A percentile compares a stretch with the other conserved stretches of the same genome.
These are phyloP conservation scores for Hecatera dysodea DNA, from an alignment of 2,888 invertebrate genomes.

Conservation along the genomic window DNA sequence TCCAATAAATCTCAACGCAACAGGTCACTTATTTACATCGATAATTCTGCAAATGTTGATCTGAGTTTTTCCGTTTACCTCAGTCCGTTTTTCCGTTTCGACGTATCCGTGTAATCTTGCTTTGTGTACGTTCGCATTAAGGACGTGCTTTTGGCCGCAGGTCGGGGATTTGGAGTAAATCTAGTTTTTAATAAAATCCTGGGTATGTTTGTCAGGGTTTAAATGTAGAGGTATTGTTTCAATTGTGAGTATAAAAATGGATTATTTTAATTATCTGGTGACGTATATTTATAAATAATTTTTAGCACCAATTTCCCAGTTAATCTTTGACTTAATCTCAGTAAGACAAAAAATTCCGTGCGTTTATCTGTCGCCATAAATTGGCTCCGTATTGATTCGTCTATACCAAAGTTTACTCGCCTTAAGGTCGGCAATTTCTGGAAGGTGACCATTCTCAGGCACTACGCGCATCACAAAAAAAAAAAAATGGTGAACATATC, in stretches of 20 bases:
- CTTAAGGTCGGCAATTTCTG: too few species aligned
- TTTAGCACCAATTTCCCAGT: too few species aligned
- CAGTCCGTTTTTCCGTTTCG: conserved; percentile 24
- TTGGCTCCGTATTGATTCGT: too few species aligned
- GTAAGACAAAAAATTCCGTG: too few species aligned
- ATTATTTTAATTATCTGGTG: neutral
- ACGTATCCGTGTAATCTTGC: conserved; percentile 36
- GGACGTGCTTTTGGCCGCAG: conserved; percentile 45
- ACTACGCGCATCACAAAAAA: too few species aligned
- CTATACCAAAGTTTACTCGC: too few species aligned
- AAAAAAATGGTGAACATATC: too few species aligned
- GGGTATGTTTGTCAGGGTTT: conserved; percentile 13
- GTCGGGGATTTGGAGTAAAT: conserved; percentile 43
- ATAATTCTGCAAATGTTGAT: conserved; percentile 38
- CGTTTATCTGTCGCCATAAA: too few species aligned
- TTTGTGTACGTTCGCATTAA: conserved; percentile 36
- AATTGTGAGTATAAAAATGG: neutral
- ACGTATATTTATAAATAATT: neutral
- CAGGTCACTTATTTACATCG: conserved; percentile 48
- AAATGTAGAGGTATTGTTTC: neutral
- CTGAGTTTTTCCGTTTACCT: conserved; percentile 32
- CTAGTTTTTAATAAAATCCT: conserved; percentile 38
- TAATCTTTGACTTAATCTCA: too few species aligned
- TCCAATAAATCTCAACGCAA: conserved; percentile 30
- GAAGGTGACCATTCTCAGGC: too few species aligned